Base-by-base conservation (phyloP, 2,888 invertebrate species). In the Quadroppia sp. region DNA sequence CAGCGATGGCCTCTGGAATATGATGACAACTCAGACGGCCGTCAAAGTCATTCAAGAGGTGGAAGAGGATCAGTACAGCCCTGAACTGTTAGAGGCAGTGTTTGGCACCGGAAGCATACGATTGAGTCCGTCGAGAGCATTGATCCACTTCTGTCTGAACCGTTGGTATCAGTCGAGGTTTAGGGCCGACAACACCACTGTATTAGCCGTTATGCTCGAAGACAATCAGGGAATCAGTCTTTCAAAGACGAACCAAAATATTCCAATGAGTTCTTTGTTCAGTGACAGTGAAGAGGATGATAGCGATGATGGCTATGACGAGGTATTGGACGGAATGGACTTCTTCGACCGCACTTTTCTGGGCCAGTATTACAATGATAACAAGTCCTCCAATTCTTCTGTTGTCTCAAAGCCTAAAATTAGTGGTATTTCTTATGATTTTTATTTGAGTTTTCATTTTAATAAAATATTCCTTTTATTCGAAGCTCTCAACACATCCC, bases 1-100 rank as follows among this genome's bases (percentile, higher is more conserved):
- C 73, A 95, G 96, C 0, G 98, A 99, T 83, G 98, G 98, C 0
- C 84, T 98, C 45, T 98, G 94, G 91, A 98, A 99, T 83, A 94
- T 98, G 88, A 84, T 98, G 77, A 88, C 89, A 1, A 87, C 94
- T 0, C 88, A 89, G 78, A 88, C 89, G 77, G 91, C 95, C 0
- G 92, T 95, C 7, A 87, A 88, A 73, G 87, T 92, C 76, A 94
- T 95, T 1, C 90, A 90, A 79, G 88, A 89, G 59, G 90, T 91
- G 0, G 93, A 92, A 48, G 56, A 71, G 48, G 36, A 28, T 23
- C n/a, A 45, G 42, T 36, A 71, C 42, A 40, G 53, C 23, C 28
- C 59, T 6, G 28, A 50, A 25, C 56, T 28, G n/a, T 25, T 56
- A 17, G 48, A 72, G 9, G 25, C 61, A 9, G 6, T 56, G n/a